These are phyloP conservation scores for Eledone cirrhosa DNA, from an alignment of 2,888 invertebrate species.

Conservation along the genomic window DNA sequence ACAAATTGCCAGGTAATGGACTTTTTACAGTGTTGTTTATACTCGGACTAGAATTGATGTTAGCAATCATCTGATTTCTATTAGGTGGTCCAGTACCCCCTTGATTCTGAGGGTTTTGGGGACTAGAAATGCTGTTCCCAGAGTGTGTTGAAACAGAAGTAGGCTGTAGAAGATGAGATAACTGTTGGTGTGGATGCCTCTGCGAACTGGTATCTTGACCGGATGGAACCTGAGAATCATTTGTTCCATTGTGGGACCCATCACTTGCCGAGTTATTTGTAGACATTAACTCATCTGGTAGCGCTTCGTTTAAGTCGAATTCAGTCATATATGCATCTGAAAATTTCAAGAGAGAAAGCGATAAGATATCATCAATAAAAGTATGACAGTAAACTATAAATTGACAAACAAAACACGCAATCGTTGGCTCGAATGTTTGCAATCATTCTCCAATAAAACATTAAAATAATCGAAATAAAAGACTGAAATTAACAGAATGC, in stretches of 20 bases:
- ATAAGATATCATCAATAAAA: constrained; percentile 33
- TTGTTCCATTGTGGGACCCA: constrained; percentile 50
- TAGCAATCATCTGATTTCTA: constrained; percentile 39
- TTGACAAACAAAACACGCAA: background rate
- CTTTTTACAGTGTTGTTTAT: constrained; percentile 56
- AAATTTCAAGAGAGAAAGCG: constrained; percentile 31
- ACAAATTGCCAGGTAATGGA: constrained; percentile 55
- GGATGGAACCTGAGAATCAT: constrained; percentile 40
- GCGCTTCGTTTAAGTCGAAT: constrained; percentile 50
- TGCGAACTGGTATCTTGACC: constrained; percentile 43
- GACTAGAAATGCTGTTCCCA: constrained; percentile 60
- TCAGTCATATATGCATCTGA: constrained; percentile 26
- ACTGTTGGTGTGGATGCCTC: constrained; percentile 48
- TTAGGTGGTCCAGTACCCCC: constrained; percentile 40
- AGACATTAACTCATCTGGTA: constrained; percentile 61
- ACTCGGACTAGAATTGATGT: constrained; percentile 40
- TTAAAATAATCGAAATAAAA: background rate
- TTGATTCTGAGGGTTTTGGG: constrained; percentile 35
- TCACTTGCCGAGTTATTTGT: constrained; percentile 39
- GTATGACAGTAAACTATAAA: constrained; percentile 32
- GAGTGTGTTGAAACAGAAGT: constrained; percentile 63
- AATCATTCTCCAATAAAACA: background rate
- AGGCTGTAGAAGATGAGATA: constrained; percentile 56
- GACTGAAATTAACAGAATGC: background rate
- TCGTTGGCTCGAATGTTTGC: background rate